phyloP scores from a whole-genome alignment of 2,797 vertebrate species.

The Podarcis siculus region DNA sequence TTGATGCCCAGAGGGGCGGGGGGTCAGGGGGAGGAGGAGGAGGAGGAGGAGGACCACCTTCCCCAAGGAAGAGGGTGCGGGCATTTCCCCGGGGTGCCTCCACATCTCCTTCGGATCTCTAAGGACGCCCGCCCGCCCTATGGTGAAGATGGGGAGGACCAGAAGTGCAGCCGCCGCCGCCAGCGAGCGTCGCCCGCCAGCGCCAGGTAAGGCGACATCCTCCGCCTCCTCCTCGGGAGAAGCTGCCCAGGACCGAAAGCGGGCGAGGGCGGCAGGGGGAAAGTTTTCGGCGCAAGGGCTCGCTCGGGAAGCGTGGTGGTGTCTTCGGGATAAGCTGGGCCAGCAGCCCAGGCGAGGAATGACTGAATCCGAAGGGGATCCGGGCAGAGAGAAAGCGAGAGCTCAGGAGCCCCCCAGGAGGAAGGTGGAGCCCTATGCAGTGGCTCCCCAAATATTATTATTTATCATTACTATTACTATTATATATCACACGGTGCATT shows the following conservation, averaged over 20 bases:
- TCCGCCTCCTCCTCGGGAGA: neutral
- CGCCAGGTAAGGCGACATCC: slow-evolving; percentile 58
- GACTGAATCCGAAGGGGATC: slow-evolving; percentile 27
- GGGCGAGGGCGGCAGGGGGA: neutral
- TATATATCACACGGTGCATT: neutral
- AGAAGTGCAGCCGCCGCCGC: slow-evolving; percentile 48
- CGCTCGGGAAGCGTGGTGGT: neutral
- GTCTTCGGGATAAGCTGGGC: too few relatives aligned
- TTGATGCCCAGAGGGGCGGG: slow-evolving; percentile 66
- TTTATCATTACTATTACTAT: neutral
- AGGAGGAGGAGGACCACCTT: slow-evolving; percentile 24
- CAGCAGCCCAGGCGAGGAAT: neutral
- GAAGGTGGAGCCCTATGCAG: too few relatives aligned
- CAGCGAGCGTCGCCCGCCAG: slow-evolving; percentile 26
- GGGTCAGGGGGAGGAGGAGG: slow-evolving; percentile 22
- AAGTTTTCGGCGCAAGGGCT: neutral
- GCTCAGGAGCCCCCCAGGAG: neutral
- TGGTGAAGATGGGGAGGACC: neutral
- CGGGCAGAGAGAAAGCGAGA: neutral
- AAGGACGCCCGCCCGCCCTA: slow-evolving; percentile 48
- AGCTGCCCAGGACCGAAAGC: slow-evolving; percentile 22
- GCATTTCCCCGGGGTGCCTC: slow-evolving; percentile 52
- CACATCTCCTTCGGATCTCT: slow-evolving; percentile 67
- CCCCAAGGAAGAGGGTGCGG: slow-evolving; percentile 50
- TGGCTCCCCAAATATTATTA: too few relatives aligned